Evolutionary conservation across 2,113 vertebrate genomes (phyloP), one percentile per base, ranked within the genome.

Genomic region (Cyprinodon tularosa): DNA sequence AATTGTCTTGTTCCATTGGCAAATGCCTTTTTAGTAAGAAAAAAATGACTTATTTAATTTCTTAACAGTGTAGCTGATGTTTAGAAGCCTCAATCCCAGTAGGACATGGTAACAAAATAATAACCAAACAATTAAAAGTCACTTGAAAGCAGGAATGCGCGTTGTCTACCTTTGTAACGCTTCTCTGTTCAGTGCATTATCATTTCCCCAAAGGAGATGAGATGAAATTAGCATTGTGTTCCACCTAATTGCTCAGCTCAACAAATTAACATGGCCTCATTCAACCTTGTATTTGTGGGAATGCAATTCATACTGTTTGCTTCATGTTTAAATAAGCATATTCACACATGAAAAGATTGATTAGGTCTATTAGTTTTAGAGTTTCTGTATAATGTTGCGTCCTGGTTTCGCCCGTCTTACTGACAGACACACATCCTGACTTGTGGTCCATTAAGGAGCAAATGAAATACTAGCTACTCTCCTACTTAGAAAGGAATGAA

Each of bases 211-310:
- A 61, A 86, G 91, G 94, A 92, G 14, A 40, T 68, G 76, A 88
- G 90, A 91, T 90, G 79, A 84, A 93, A 91, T 92, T 93, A 90
- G 80, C 72, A 53, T 80, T 84, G 79, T 91, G 90, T 92, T 93
- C 87, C 90, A 90, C 71, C 88, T 94, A 94, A 94, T 94, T 94
- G 93, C 91, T 86, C 85, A 50, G 86, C 77, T 85, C 82, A 86
- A 88, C 86, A 92, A 92, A 93, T 92, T 81, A 93, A 84, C 77
- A 14, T 76, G 89, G 85, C 89, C 91, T 91, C 88, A 82, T 84
- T 87, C 89, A 90, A 91, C 92, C 89, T 83, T 68, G 74, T 82
- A 77, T 88, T 91, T 84, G 80, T 70, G 78, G 29, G 78, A 84
- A 84, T 76, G 80, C 74, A 78, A 75, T 86, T 81, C 84, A 77